phyloP scores from a whole-genome alignment of 2,113 vertebrate genomes.

The Hypocryptadius cinnamomeus region DNA sequence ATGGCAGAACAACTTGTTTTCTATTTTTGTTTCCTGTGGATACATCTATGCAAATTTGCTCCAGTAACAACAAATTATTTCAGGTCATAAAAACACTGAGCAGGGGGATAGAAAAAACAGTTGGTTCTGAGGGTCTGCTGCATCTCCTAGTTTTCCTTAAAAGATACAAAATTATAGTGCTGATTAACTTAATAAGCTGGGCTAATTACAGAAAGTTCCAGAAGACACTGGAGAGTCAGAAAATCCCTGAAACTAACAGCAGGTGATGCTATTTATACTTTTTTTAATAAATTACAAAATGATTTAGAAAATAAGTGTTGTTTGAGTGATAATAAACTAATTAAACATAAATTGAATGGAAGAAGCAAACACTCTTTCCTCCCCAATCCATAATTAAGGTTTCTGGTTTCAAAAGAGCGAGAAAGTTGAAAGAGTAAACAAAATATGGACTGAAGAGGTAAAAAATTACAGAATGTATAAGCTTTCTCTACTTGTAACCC shows the following conservation, averaged over 20 bases:
- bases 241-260: background rate
- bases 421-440: background rate
- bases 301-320: background rate
- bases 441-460: background rate
- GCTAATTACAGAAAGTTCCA: background rate
- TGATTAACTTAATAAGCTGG: background rate
- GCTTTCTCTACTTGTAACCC: background rate
- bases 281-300: background rate
- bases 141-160: background rate
- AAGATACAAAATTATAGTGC: background rate
- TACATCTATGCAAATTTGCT: background rate
- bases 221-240: background rate
- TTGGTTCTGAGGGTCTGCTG: background rate
- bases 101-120: background rate
- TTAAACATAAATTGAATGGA: background rate
- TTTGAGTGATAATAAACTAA: background rate
- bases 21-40: background rate
- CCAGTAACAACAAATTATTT: background rate
- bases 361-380: background rate
- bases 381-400: background rate
- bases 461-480: background rate
- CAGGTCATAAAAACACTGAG: background rate
- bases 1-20: background rate
- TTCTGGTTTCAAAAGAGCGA: background rate
- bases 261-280: conserved; percentile 8